phyloP scores from a whole-genome alignment of 1,140 invertebrate species.

The Batillaria attramentaria region DNA sequence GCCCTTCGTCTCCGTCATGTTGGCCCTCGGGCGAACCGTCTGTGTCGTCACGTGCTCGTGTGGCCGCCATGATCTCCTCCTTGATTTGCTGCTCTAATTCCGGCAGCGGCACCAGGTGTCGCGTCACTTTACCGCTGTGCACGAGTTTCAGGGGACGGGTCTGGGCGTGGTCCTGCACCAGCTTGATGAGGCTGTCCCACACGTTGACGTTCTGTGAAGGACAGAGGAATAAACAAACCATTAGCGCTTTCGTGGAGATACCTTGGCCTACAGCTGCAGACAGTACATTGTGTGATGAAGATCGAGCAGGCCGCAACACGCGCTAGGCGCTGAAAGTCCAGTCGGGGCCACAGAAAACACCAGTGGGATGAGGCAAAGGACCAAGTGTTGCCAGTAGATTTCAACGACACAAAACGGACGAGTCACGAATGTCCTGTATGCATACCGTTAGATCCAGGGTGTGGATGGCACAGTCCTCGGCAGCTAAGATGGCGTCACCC shows the following conservation, averaged over 20 bases:
- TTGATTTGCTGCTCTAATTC: slow-evolving; percentile 37
- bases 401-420: not conserved
- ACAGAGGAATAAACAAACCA: not conserved
- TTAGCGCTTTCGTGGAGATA: not conserved
- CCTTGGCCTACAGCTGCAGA: not conserved
- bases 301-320: not conserved
- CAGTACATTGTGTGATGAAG: not conserved
- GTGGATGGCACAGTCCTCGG: slow-evolving; percentile 33
- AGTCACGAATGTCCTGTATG: not conserved
- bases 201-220: slow-evolving; percentile 41
- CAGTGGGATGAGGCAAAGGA: not conserved
- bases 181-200: slow-evolving; percentile 31
- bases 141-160: slow-evolving; percentile 30
- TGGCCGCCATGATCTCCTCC: slow-evolving; percentile 24
- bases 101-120: slow-evolving; percentile 29
- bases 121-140: slow-evolving; percentile 40
- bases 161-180: slow-evolving; percentile 31
- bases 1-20: not conserved
- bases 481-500: slow-evolving; percentile 30
- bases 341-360: not conserved
- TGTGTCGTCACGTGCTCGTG: not conserved
- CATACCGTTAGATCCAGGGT: slow-evolving; percentile 44
- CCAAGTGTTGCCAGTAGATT: not conserved
- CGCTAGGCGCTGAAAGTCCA: not conserved
- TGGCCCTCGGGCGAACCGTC: slow-evolving; percentile 7